Base-by-base conservation (phyloP, 2,888 invertebrate genomes). In the Scaptomyza tumidula region DNA sequence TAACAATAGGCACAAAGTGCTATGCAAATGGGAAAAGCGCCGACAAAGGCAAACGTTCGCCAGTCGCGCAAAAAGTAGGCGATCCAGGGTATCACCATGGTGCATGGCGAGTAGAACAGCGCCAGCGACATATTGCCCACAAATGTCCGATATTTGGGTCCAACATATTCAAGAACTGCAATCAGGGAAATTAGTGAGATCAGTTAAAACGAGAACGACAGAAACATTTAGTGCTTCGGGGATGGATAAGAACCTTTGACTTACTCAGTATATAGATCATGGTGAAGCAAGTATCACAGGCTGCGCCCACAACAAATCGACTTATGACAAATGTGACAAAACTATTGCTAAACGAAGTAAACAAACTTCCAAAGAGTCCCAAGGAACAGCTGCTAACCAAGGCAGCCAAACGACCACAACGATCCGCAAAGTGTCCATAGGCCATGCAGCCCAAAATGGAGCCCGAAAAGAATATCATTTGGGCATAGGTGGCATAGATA, bases 91-190 rank as follows among this genome's bases (percentile, higher is more conserved):
- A 97, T 90, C 4, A 95, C 86, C 24, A 95, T 95, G 0, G 97
- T 95, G 0, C 96, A 97, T 50, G 95, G 92, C 0, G 97, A 96
- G 93, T 97, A 97, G 93, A 97, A 97, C 24, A 97, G 91, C 0
- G 97, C 97, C 54, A 97, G 96, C 0, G 97, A 96, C 95, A 97
- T 96, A 91, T 97, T 97, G n/a, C 96, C 97, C 0, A 97, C 96
- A 88, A 97, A 96, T 0, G 97, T 97, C 6, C 97, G 94, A 95
- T 97, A 97, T 92, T 95, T 95, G 13, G 97, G 97, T 4, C 97
- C 97, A 2, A 97, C 97, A 92, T 97, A 97, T 90, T 97, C 97
- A 63, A 97, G 90, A 19, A 97, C 97, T 97, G 24, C 24, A 13
- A n/a, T 29, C n/a, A 1, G 3, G 7, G 9, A 11, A 49, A 5